Conservation (phyloP, 2,888 invertebrate species). For the Ochropleura plecta region DNA sequence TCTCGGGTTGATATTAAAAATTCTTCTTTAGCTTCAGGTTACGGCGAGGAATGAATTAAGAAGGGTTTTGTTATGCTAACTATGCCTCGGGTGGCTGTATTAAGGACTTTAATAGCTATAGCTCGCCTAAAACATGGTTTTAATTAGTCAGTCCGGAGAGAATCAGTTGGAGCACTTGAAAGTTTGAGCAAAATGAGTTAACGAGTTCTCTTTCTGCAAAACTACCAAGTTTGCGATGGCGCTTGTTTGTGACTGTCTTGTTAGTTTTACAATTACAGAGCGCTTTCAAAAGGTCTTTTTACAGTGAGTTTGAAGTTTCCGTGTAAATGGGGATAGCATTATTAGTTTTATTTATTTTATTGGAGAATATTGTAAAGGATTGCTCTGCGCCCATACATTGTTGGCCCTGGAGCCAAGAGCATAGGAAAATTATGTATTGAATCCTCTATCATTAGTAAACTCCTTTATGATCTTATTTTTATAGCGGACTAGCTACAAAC, state of each 20-base stretch:
- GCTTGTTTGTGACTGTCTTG: conserved; percentile 62
- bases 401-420: too few species aligned
- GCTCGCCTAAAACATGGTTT: conserved; percentile 65
- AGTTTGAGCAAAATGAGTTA: conserved; percentile 66
- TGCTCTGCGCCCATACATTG: too few species aligned
- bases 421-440: too few species aligned
- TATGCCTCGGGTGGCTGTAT: conserved; percentile 61
- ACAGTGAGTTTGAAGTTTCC: conserved; percentile 21
- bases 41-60: conserved; percentile 73
- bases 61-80: conserved; percentile 77
- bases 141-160: conserved; percentile 64
- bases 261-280: conserved; percentile 57
- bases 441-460: too few species aligned
- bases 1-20: conserved; percentile 85
- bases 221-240: conserved; percentile 47
- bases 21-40: conserved; percentile 78
- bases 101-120: conserved; percentile 62
- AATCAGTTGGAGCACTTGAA: conserved; percentile 63
- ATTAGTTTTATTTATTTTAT: not conserved
- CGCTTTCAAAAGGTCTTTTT: conserved; percentile 33
- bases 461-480: too few species aligned
- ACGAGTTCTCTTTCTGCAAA: conserved; percentile 61
- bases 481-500: too few species aligned
- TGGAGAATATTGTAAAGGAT: not conserved
- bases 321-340: not conserved